A percentile compares a stretch with the other conserved stretches of the same genome.
Evolutionary conservation across 2,113 vertebrate genomes (phyloP).

Genomic region (Narcine bancroftii): DNA sequence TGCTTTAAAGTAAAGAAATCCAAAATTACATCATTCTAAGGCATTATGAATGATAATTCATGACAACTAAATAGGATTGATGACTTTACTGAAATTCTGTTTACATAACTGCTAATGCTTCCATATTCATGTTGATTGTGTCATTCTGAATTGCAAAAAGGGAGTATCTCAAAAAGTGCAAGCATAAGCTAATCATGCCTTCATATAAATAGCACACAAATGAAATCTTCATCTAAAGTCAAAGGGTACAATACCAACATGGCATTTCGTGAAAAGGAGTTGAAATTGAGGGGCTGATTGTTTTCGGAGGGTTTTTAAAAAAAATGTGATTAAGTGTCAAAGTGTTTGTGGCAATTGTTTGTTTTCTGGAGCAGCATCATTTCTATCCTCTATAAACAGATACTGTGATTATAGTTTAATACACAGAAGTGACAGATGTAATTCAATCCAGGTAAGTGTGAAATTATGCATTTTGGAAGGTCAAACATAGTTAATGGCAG

Average conservation of each 20-base stretch:
- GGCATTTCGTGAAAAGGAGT: neutral
- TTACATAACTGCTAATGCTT: neutral
- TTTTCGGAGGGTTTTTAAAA: neutral
- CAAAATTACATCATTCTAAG: neutral
- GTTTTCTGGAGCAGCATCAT: neutral
- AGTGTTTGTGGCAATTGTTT: neutral
- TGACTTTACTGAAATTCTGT: neutral
- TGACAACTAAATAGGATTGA: neutral
- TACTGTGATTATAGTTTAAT: too few relatives aligned
- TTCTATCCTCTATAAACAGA: neutral
- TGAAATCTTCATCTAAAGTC: neutral
- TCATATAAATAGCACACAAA: neutral
- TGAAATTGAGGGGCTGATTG: neutral
- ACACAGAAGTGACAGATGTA: too few relatives aligned
- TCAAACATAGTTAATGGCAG: too few relatives aligned
- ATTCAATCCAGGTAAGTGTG: too few relatives aligned
- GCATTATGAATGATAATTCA: neutral
- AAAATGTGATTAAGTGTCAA: neutral
- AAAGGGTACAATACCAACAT: neutral
- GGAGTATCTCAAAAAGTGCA: neutral
- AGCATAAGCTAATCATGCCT: neutral
- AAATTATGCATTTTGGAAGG: too few relatives aligned
- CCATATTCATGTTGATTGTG: too few relatives aligned
- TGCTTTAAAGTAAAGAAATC: neutral
- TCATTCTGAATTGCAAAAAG: neutral